Base-by-base conservation (phyloP, 2,888 invertebrate species). In the Meiosimyza decipiens region DNA sequence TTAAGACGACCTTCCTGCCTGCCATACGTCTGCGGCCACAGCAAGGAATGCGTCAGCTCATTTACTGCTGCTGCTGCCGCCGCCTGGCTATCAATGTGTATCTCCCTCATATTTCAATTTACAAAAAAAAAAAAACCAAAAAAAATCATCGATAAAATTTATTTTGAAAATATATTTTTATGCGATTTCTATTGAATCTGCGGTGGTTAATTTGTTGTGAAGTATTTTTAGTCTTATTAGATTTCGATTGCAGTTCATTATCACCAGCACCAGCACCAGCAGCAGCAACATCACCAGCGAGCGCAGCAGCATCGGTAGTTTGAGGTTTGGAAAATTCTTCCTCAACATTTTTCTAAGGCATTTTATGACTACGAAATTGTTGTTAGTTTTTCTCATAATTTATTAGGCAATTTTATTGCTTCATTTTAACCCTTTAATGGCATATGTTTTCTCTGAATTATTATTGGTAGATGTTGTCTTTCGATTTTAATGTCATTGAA, bases 371-470 rank as follows among this genome's bases (percentile, higher is more conserved):
- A 28, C 28, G 40, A 9, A n/a, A n/a, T 40, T 83, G 83, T 82
- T 83, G 82, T 82, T 83, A 77, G 82, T 83, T 82, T 83, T 83
- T 77, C 68, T 77, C 82, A 81, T 82, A 80, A 83, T 83, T 82
- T 83, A 82, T 83, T 75, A 81, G 50, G 62, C 76, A 77, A 79
- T 82, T 83, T 78, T 75, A 82, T 79, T 73, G 80, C 81, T 81
- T 82, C 83, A 82, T 78, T 79, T 79, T 79, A 82, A 83, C 81
- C 83, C 80, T 69, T 80, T 83, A 79, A 83, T 83, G 77, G 78
- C 80, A 73, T 75, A 66, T 73, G 70, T 69, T 70, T 75, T 73
- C 72, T 71, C 50, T 70, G 75, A 75, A 72, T 69, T 71, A 52
- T 57, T 55, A 18, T 52, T 59, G 13, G 40, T 9, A 9, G 40